phyloP scores from a whole-genome alignment of 2,797 vertebrate genomes.

The Coreius guichenoti region DNA sequence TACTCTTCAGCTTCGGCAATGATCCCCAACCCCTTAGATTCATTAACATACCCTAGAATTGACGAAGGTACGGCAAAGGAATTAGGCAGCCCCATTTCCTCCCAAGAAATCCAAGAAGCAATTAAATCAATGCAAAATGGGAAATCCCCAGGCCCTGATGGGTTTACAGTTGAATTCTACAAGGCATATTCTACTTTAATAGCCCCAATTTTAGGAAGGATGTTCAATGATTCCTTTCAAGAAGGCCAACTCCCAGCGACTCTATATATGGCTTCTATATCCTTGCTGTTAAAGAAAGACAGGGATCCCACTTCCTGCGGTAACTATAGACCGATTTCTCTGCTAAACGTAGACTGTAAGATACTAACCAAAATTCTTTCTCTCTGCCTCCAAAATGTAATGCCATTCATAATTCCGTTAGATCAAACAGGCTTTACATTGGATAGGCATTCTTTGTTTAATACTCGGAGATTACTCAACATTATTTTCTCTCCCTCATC shows the following conservation, averaged over 20 bases:
- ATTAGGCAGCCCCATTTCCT: background rate
- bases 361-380: background rate
- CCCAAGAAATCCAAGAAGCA: background rate
- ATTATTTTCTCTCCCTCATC: background rate
- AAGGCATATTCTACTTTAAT: background rate
- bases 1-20: background rate
- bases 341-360: slow-evolving; percentile 2
- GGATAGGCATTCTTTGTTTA: background rate
- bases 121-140: background rate
- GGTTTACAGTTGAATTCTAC: background rate
- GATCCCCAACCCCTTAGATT: background rate
- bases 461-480: background rate
- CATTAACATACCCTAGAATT: background rate
- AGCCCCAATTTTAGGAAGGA: background rate
- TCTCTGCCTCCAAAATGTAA: background rate
- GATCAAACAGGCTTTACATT: slow-evolving; percentile 7
- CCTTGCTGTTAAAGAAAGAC: background rate
- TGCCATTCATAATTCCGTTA: background rate
- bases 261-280: background rate
- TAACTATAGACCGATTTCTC: background rate
- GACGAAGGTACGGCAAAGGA: background rate
- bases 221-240: background rate
- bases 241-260: background rate
- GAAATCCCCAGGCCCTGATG: background rate
- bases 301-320: background rate